Percentiles rank a stretch among this genome's conserved stretches.
phyloP scores from a whole-genome alignment of 2,888 invertebrate genomes.

The Mythimna loreyi region DNA sequence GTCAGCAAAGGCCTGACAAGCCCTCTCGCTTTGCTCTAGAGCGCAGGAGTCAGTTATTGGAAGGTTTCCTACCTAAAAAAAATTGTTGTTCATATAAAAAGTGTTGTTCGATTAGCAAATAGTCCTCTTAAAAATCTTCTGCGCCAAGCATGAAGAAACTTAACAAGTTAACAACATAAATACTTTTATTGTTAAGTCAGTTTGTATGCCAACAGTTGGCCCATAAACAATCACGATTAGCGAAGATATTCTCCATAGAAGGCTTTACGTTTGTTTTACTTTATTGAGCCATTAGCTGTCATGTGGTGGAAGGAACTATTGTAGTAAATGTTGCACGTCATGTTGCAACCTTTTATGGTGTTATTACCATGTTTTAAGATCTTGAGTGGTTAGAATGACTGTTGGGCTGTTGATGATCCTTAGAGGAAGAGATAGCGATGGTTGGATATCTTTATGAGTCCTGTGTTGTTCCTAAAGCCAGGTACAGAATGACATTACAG shows the following conservation, averaged over 20 bases:
- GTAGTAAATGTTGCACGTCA: constrained; percentile 42
- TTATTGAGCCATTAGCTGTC: constrained; percentile 72
- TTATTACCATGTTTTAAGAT: constrained; percentile 25
- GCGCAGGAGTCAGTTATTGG: no score
- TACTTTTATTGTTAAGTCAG: constrained; percentile 40
- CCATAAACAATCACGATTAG: constrained; percentile 66
- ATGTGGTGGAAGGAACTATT: constrained; percentile 32
- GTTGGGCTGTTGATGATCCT: constrained; percentile 1
- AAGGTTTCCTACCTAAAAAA: no score
- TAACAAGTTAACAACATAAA: constrained; percentile 19
- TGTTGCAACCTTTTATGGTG: constrained; percentile 31
- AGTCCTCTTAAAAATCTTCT: not conserved
- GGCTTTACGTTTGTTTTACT: constrained; percentile 71
- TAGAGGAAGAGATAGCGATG: not conserved
- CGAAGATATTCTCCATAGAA: constrained; percentile 58
- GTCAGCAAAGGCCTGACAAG: no score
- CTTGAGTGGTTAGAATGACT: constrained; percentile 9
- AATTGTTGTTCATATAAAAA: no score
- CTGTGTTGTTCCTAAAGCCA: not conserved
- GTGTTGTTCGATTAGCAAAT: no score
- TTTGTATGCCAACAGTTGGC: constrained; percentile 51
- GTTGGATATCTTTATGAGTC: not conserved
- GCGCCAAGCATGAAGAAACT: not conserved
- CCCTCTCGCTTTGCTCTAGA: no score
- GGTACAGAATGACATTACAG: no score